These are phyloP conservation scores for Rana temporaria DNA, from an alignment of 2,113 vertebrate genomes.

Conservation along the genomic window DNA sequence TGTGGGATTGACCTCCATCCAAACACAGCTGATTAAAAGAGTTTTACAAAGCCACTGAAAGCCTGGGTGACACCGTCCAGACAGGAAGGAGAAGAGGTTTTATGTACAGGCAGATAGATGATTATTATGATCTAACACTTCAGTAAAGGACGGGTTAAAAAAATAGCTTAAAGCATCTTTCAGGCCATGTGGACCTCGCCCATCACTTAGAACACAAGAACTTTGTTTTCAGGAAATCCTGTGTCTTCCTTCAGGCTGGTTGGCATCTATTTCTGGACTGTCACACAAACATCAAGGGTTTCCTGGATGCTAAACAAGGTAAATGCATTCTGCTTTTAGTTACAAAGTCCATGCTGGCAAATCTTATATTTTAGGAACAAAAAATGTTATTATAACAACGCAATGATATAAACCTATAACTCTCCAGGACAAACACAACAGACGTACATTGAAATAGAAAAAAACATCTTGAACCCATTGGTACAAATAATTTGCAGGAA, in stretches of 20 bases:
- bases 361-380: not conserved
- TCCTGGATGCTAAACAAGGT: conserved; percentile 22
- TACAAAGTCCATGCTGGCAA: not conserved
- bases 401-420: not conserved
- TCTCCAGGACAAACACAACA: no score
- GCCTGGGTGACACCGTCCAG: no score
- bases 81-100: no score
- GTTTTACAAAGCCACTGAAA: no score
- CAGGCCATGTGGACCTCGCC: conserved; percentile 24
- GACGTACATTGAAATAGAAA: no score
- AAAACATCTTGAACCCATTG: no score
- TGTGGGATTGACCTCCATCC: no score
- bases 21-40: no score
- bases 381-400: not conserved
- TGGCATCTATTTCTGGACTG: conserved; percentile 27
- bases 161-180: not conserved
- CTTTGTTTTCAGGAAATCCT: conserved; percentile 32
- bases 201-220: conserved; percentile 21
- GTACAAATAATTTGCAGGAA: no score
- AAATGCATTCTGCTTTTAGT: not conserved
- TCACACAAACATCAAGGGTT: conserved; percentile 30
- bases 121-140: not conserved
- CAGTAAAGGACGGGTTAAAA: not conserved
- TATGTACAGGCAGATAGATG: no score
- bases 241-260: conserved; percentile 44